Conservation (phyloP, 2,888 invertebrate species). For the Ditylenchus weischeri region DNA sequence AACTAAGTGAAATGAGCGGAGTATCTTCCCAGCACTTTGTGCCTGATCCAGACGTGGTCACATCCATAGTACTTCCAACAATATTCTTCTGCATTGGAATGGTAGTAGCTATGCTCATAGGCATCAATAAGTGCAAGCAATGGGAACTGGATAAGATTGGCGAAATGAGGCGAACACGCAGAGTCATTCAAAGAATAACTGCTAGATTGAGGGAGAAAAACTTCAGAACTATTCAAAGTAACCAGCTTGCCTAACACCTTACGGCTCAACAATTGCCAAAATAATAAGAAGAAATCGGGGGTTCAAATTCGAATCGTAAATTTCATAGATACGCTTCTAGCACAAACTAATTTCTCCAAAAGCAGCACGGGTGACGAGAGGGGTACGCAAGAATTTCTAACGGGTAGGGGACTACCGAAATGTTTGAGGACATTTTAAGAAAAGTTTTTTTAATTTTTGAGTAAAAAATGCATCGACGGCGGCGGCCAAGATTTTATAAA, state of each 20-base stretch:
- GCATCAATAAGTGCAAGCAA: conserved; percentile 58
- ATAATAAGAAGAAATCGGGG: no score
- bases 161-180: conserved; percentile 56
- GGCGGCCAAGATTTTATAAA: no score
- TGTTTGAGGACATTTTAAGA: no score
- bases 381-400: no score
- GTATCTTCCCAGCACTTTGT: conserved; percentile 30
- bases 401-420: no score
- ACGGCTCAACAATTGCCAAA: no score
- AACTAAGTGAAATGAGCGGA: background rate
- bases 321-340: no score
- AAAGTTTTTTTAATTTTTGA: no score
- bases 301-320: no score
- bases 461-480: no score
- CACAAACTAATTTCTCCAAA: no score
- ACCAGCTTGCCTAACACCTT: background rate
- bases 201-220: conserved; percentile 56
- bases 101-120: conserved; percentile 57
- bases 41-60: conserved; percentile 52
- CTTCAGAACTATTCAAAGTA: conserved; percentile 56
- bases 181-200: conserved; percentile 56
- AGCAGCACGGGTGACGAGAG: no score
- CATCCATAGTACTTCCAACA: conserved; percentile 57
- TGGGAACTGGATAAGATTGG: conserved; percentile 58
- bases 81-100: conserved; percentile 57